Percentiles rank a stretch among this genome's conserved stretches.
These are phyloP conservation scores for Clarias magur DNA, from an alignment of 2,113 vertebrate species.

Conservation along the genomic window DNA sequence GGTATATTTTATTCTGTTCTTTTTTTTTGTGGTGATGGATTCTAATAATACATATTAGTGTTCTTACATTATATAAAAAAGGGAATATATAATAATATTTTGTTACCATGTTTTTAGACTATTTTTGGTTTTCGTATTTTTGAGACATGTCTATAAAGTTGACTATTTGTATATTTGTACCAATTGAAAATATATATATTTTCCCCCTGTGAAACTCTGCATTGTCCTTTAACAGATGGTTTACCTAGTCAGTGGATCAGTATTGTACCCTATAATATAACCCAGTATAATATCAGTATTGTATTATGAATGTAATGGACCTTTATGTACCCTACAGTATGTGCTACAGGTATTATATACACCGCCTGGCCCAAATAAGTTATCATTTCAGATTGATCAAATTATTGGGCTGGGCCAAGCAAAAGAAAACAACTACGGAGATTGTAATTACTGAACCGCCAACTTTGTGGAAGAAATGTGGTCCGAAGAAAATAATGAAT, in stretches of 20 bases:
- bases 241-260: background rate
- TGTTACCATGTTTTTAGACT: background rate
- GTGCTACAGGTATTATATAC: no score
- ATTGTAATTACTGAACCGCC: no score
- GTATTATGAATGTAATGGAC: no score
- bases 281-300: no score
- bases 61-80: background rate
- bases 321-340: no score
- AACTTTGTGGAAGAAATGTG: no score
- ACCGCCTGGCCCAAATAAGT: no score
- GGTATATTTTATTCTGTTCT: background rate
- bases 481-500: no score
- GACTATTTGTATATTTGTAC: slow-evolving; percentile 27
- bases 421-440: no score
- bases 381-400: no score
- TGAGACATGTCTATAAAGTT: background rate
- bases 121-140: background rate
- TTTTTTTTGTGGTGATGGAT: slow-evolving; percentile 10
- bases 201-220: background rate
- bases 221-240: slow-evolving; percentile 1
- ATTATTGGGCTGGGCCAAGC: no score
- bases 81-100: background rate
- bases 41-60: background rate
- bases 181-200: slow-evolving; percentile 20
- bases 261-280: no score